phyloP scores from a whole-genome alignment of 2,113 vertebrate genomes.

The Leucopsar rothschildi region DNA sequence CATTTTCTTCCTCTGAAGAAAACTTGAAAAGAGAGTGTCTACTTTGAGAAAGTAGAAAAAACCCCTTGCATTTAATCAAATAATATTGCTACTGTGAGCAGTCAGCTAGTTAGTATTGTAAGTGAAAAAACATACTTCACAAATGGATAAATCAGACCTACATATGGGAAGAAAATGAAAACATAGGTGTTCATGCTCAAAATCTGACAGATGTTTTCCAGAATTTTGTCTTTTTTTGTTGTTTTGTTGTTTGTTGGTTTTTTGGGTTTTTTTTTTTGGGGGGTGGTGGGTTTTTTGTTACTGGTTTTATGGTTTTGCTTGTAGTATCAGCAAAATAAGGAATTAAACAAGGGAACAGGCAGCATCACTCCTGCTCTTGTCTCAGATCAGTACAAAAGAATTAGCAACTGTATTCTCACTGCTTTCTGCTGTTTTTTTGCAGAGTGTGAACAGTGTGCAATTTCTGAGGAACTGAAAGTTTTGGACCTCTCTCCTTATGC shows the following conservation, averaged over 20 bases:
- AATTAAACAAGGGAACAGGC: neutral
- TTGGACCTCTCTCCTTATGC: neutral
- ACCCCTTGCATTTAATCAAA: neutral
- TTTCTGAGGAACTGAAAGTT: neutral
- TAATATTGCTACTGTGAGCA: neutral
- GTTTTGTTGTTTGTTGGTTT: neutral
- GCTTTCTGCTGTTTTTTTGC: neutral
- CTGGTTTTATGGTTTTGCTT: neutral
- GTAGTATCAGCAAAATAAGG: neutral
- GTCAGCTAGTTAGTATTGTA: neutral
- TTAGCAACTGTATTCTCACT: neutral
- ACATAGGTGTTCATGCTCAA: neutral
- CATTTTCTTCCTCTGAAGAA: neutral
- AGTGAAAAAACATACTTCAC: conserved; percentile 4
- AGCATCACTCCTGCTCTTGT: neutral
- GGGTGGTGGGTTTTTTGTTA: neutral
- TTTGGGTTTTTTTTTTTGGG: too few relatives aligned
- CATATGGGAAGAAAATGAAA: conserved; percentile 4
- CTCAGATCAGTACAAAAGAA: neutral
- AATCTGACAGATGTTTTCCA: neutral
- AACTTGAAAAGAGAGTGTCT: neutral
- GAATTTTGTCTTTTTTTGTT: neutral
- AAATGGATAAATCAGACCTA: conserved; percentile 9
- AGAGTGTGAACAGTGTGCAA: neutral
- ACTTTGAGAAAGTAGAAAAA: neutral